phyloP scores from a whole-genome alignment of 2,113 vertebrate genomes.

The Sinocyclocheilus grahami region DNA sequence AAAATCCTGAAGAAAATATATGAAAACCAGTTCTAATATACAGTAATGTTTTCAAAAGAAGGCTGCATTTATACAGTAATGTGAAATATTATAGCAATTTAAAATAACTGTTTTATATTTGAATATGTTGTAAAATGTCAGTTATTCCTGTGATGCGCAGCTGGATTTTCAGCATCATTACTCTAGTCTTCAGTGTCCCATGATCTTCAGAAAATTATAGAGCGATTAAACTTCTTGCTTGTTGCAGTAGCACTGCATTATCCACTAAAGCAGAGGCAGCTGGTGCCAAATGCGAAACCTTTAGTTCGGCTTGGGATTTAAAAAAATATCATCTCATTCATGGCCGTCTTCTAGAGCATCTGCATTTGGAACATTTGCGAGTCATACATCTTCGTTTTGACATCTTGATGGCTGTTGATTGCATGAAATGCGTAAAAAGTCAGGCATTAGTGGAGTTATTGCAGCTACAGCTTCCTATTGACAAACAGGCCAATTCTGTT shows the following conservation, averaged over 20 bases:
- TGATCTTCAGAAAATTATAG: background rate
- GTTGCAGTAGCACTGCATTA: background rate
- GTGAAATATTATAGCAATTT: background rate
- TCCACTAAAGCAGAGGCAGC: background rate
- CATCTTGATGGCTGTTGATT: slow-evolving; percentile 38
- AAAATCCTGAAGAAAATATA: too few relatives aligned
- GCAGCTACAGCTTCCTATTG: background rate
- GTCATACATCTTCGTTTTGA: slow-evolving; percentile 16
- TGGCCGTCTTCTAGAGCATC: background rate
- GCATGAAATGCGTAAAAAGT: slow-evolving; percentile 6
- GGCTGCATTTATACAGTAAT: background rate
- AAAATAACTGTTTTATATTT: background rate
- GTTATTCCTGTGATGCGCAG: background rate
- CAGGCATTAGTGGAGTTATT: background rate
- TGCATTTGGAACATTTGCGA: background rate
- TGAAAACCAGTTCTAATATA: background rate
- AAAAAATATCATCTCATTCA: background rate
- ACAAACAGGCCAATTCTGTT: slow-evolving; percentile 40
- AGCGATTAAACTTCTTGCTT: too few relatives aligned
- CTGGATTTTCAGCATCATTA: background rate
- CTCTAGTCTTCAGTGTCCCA: background rate
- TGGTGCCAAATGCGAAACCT: slow-evolving; percentile 1
- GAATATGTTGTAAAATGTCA: background rate
- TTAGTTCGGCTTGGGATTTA: background rate
- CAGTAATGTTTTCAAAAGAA: background rate